These are phyloP conservation scores for Camponotus floridanus DNA, from an alignment of 1,140 invertebrate species.

Conservation along the genomic window DNA sequence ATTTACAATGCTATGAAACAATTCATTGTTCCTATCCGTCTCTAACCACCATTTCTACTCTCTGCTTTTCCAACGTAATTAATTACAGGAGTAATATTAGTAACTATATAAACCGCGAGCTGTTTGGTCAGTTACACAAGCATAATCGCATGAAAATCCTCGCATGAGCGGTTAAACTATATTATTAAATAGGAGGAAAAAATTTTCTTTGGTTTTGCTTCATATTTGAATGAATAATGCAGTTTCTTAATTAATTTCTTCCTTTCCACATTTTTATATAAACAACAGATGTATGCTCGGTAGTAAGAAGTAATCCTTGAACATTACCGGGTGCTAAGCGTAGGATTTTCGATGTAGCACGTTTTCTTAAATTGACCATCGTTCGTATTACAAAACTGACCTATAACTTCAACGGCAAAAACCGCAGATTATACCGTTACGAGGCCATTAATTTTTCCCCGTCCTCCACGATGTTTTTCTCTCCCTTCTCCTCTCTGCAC, in stretches of 20 bases:
- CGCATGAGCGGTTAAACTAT: not conserved
- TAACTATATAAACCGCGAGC: slow-evolving; percentile 40
- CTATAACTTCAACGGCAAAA: slow-evolving; percentile 65
- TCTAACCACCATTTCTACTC: slow-evolving; percentile 41
- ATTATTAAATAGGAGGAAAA: slow-evolving; percentile 3
- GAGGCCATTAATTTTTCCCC: slow-evolving; percentile 73
- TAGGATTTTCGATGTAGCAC: slow-evolving; percentile 34
- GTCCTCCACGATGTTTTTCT: slow-evolving; percentile 39
- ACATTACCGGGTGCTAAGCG: slow-evolving; percentile 20
- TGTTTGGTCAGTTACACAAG: slow-evolving; percentile 49
- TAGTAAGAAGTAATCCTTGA: slow-evolving; percentile 25
- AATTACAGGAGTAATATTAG: slow-evolving; percentile 71
- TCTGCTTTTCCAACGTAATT: slow-evolving; percentile 62
- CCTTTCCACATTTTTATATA: not conserved
- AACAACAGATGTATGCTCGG: not conserved
- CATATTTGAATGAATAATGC: slow-evolving; percentile 12
- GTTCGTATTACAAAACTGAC: slow-evolving; percentile 52
- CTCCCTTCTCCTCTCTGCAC: not conserved
- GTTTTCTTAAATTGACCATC: slow-evolving; percentile 55
- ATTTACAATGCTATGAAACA: not conserved
- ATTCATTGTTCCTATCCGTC: slow-evolving; percentile 42
- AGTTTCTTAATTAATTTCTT: not conserved
- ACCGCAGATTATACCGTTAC: slow-evolving; percentile 70
- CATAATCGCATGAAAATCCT: slow-evolving; percentile 57
- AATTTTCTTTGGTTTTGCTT: slow-evolving; percentile 48